Evolutionary conservation across 2,113 vertebrate genomes (phyloP).

Genomic region (Toxotes chatareus): DNA sequence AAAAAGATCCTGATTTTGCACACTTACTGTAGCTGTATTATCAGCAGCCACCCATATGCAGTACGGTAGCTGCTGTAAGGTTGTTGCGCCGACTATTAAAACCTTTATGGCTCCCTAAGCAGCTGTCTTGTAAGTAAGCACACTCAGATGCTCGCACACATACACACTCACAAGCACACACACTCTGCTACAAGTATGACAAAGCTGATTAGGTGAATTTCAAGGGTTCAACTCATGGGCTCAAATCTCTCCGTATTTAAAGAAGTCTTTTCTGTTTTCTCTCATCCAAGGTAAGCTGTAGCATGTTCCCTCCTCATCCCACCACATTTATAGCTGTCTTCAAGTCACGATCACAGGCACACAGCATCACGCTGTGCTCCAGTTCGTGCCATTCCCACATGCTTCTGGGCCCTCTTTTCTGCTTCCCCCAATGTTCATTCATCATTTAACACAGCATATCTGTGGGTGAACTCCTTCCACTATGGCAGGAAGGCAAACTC

Average conservation of each 20-base stretch:
- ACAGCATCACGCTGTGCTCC: neutral
- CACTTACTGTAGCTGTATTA: slow-evolving; percentile 36
- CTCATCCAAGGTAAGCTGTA: neutral
- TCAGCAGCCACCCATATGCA: slow-evolving; percentile 21
- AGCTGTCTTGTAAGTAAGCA: slow-evolving; percentile 53
- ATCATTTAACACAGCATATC: slow-evolving; percentile 59
- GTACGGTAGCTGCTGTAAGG: slow-evolving; percentile 30
- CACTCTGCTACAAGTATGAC: slow-evolving; percentile 5
- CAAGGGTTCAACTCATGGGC: neutral
- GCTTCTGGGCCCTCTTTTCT: slow-evolving; percentile 10
- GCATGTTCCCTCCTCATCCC: slow-evolving; percentile 6
- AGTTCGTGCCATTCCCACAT: neutral
- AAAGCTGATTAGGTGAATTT: slow-evolving; percentile 52
- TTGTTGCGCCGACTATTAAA: slow-evolving; percentile 49
- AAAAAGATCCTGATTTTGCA: slow-evolving; percentile 59
- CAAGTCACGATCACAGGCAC: slow-evolving; percentile 26
- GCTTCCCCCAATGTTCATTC: slow-evolving; percentile 44
- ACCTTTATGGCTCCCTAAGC: slow-evolving; percentile 63
- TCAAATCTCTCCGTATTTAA: slow-evolving; percentile 1
- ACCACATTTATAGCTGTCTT: slow-evolving; percentile 6
- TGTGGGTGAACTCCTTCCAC: slow-evolving; percentile 19
- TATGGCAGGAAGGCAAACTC: neutral
- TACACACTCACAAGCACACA: neutral
- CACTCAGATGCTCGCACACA: neutral
- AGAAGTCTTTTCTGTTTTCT: neutral